Evolutionary conservation across 2,113 vertebrate species (phyloP), one percentile per base, ranked within the genome.

Genomic region (Oncorhynchus clarkii): DNA sequence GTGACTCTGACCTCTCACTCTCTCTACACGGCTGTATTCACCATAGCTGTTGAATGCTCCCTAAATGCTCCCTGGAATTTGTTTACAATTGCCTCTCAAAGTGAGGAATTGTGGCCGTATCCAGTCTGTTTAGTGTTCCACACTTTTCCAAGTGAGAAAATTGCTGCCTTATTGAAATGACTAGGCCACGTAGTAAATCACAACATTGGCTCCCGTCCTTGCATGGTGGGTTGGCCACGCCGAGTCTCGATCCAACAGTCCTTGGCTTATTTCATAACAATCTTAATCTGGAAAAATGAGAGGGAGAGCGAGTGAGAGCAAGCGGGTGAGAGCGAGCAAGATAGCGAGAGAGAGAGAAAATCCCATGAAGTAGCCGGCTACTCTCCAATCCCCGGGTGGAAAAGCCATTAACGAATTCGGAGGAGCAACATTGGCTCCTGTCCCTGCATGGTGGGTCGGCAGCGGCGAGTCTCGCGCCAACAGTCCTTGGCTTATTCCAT

Each of bases 241-340:
- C 24, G 79, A 80, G 65, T 34, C 65, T n/a, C 11, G 20, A 59
- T 82, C 75, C 67, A 84, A 86, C n/a, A 29, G 71, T 80, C 80
- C 73, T 22, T n/a, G 59, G 18, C 14, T 87, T 85, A 83, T 89
- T 91, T 88, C 81, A 87, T 87, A 82, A 88, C 91, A 88, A 80
- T 62, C 14, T 89, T 88, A 59, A 88, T 87, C 79, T 91, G 89
- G 89, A 92, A 94, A 92, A 90, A 86, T 85, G 20, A 64, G 60
- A 64, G 60, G n/a, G 3, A 27, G 22, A 66, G 22, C 9, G 11
- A 66, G 60, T 7, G n/a, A 64, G 18, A 64, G 18, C 4, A 2
- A 64, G 60, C 4, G 8, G n/a, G 60, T 6, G n/a, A 64, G 60
- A 48, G 69, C 24, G 69, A 71, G 69, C n/a, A 1, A 59, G 51